phyloP scores from a whole-genome alignment of 2,797 vertebrate genomes.

The Dromococcyx pavoninus region DNA sequence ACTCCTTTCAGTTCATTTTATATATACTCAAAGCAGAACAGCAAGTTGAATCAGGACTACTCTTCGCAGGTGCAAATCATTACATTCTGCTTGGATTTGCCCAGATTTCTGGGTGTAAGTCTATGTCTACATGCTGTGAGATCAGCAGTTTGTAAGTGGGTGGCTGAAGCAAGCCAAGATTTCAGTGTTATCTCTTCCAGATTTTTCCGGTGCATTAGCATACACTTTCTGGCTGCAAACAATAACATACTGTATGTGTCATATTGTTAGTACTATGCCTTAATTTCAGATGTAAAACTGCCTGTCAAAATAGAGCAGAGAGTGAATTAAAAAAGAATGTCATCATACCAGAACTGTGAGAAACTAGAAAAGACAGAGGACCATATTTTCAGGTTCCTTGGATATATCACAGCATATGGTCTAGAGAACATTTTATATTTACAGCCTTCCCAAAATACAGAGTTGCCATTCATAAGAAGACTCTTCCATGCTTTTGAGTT shows the following conservation, averaged over 20 bases:
- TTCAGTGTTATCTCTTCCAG: slow-evolving; percentile 16
- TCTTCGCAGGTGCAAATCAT: background rate
- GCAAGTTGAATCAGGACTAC: background rate
- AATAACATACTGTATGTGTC: slow-evolving; percentile 17
- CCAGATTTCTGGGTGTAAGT: background rate
- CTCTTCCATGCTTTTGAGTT: background rate
- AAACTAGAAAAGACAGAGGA: slow-evolving; percentile 52
- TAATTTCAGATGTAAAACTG: slow-evolving; percentile 30
- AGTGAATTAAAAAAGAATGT: slow-evolving; percentile 10
- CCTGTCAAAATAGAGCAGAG: slow-evolving; percentile 30
- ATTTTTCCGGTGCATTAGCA: background rate
- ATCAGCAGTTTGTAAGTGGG: slow-evolving; percentile 22
- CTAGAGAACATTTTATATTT: slow-evolving; percentile 34
- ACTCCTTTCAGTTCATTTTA: background rate
- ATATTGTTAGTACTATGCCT: background rate
- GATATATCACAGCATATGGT: slow-evolving; percentile 32
- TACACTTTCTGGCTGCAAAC: slow-evolving; percentile 1
- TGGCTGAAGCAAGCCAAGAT: background rate
- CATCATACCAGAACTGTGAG: slow-evolving; percentile 7
- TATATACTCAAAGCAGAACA: background rate
- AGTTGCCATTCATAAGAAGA: slow-evolving; percentile 42
- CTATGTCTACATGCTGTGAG: background rate
- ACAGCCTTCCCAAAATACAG: background rate
- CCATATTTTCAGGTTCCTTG: slow-evolving; percentile 28
- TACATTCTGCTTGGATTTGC: background rate